phyloP scores from a whole-genome alignment of 2,888 invertebrate species.

The Copidosoma aretas region DNA sequence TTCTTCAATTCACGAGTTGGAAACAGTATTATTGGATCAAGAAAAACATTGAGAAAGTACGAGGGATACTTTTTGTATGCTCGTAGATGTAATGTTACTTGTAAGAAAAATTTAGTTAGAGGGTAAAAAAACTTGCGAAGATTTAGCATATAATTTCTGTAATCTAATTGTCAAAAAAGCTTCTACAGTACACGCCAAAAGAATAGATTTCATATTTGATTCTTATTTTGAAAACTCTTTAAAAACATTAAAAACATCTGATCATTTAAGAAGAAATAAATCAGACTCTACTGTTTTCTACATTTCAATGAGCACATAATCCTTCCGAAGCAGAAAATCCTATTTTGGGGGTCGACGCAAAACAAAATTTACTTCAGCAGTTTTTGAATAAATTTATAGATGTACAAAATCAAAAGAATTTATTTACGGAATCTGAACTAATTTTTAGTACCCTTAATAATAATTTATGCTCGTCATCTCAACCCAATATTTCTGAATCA shows the following conservation, averaged over 20 bases:
- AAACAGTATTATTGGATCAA: conserved; percentile 1
- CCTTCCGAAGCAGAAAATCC: background rate
- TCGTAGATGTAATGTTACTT: conserved; percentile 14
- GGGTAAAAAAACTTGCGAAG: background rate
- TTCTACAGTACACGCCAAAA: background rate
- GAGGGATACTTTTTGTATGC: background rate
- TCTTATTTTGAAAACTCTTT: conserved; percentile 1
- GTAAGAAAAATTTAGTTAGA: background rate
- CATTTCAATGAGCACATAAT: background rate
- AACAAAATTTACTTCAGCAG: background rate
- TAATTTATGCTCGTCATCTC: no score
- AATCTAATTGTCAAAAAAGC: background rate
- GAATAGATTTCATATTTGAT: conserved; percentile 6
- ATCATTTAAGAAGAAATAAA: background rate
- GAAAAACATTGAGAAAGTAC: background rate
- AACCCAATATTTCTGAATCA: background rate
- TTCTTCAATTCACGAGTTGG: background rate
- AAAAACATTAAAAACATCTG: background rate
- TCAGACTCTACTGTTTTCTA: background rate
- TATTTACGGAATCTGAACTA: background rate
- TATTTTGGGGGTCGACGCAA: conserved; percentile 3
- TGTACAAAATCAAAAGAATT: background rate
- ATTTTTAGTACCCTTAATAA: conserved; percentile 1
- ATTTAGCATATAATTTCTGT: conserved; percentile 2
- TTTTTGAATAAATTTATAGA: background rate